phyloP scores from a whole-genome alignment of 2,888 invertebrate genomes.

The Malthinus seriepunctatus region DNA sequence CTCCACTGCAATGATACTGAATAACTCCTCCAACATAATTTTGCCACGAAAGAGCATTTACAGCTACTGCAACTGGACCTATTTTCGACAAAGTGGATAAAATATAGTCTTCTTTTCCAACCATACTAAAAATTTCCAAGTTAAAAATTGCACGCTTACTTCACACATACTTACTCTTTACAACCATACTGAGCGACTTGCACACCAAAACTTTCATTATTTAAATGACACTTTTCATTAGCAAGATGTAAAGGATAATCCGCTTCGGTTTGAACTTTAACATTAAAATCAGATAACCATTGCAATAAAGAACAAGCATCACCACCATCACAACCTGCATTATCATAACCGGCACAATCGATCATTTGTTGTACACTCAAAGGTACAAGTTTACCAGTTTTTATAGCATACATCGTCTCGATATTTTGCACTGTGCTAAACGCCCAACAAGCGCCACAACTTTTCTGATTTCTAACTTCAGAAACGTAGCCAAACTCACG shows the following conservation, averaged over 20 bases:
- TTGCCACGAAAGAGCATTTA: conserved; percentile 85
- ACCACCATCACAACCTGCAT: conserved; percentile 79
- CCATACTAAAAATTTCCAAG: conserved; percentile 57
- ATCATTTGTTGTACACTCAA: conserved; percentile 81
- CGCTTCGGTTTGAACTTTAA: conserved; percentile 60
- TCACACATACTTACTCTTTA: conserved; percentile 61
- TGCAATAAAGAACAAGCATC: conserved; percentile 76
- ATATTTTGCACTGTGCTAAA: conserved; percentile 76
- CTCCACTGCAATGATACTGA: conserved; percentile 75
- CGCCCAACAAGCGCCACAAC: conserved; percentile 88
- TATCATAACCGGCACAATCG: conserved; percentile 76
- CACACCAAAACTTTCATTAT: conserved; percentile 54
- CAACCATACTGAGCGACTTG: conserved; percentile 64
- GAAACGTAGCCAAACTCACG: conserved; percentile 67
- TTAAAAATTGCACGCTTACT: neutral
- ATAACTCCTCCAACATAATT: conserved; percentile 84
- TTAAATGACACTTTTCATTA: conserved; percentile 56
- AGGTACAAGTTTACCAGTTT: conserved; percentile 60
- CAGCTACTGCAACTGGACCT: conserved; percentile 80
- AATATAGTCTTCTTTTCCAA: conserved; percentile 67
- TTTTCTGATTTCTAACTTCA: conserved; percentile 69
- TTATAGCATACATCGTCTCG: conserved; percentile 77
- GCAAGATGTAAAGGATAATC: conserved; percentile 67
- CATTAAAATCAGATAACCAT: conserved; percentile 67
- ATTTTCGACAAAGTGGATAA: conserved; percentile 63